Evolutionary conservation across 2,888 invertebrate species (phyloP), one percentile per base, ranked within the genome.

Genomic region (Meloe dianella): DNA sequence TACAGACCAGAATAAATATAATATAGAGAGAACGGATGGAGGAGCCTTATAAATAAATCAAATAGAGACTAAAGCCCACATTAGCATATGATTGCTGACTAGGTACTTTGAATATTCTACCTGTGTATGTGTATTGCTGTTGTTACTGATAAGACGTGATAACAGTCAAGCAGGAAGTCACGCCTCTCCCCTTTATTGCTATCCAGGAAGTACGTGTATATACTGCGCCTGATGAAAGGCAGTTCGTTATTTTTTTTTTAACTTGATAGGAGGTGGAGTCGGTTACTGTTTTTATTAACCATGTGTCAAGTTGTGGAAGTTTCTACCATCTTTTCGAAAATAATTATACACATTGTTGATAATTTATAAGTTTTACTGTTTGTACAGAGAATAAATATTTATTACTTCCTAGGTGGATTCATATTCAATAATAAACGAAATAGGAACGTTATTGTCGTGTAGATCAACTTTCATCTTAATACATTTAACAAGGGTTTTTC

Each of bases 21-120:
- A 65, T 54, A 61, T 27, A 65, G 51, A 57, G 61, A 30, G 62
- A 58, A 62, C 58, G 62, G 60, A 65, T 58, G 20, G n/a, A 32
- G 20, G 57, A 32, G 73, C 70, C 78, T 76, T 78, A 80, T 79
- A 80, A 80, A 80, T 80, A 80, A 80, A 80, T 80, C 79, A 79
- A 72, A 73, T 72, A 71, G 71, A 72, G 75, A 71, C 73, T 73
- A 69, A 47, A 74, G 73, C 72, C 63, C 60, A 75, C 75, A 80
- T 80, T 80, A 80, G 79, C 81, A 81, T 80, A 80, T 79, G 80
- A 81, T 80, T 81, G 80, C 78, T 73, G 76, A 74, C n/a, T n/a
- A n/a, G n/a, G 76, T 24, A 54, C 78, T 77, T 74, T 73, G 79
- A 78, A 79, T 79, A 79, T 78, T n/a, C 79, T 77, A 79, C 78